These are phyloP conservation scores for Cryptoblepharus egeriae DNA, from an alignment of 2,797 vertebrate genomes.

Conservation along the genomic window DNA sequence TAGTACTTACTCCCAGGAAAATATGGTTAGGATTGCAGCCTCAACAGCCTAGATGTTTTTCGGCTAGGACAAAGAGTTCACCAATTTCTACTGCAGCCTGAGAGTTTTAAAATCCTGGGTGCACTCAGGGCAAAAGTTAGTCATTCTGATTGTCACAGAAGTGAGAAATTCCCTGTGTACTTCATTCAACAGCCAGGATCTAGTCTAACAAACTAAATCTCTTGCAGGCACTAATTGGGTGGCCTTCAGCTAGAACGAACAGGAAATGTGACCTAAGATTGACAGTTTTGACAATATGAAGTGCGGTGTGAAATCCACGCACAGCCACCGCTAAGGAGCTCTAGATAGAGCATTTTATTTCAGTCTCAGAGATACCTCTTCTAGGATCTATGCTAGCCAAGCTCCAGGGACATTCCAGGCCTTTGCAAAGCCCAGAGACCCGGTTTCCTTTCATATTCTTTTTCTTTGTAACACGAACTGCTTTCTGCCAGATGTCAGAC, in stretches of 20 bases:
- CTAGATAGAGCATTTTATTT: slow-evolving; percentile 56
- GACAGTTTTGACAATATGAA: slow-evolving; percentile 43
- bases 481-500: slow-evolving; percentile 67
- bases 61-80: not conserved
- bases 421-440: slow-evolving; percentile 23
- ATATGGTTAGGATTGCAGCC: too few relatives aligned
- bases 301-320: slow-evolving; percentile 42
- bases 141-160: not conserved
- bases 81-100: not conserved
- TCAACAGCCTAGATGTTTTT: too few relatives aligned
- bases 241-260: slow-evolving; percentile 18
- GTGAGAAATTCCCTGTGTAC: not conserved
- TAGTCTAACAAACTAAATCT: slow-evolving; percentile 17
- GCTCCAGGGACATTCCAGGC: slow-evolving; percentile 54
- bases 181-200: slow-evolving; percentile 16
- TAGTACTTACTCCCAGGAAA: too few relatives aligned
- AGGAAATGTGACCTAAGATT: slow-evolving; percentile 13
- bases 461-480: slow-evolving; percentile 44
- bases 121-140: not conserved
- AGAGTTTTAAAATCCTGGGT: not conserved
- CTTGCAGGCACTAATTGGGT: slow-evolving; percentile 15
- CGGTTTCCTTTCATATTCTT: slow-evolving; percentile 53
- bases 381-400: slow-evolving; percentile 46
- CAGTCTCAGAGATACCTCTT: slow-evolving; percentile 3
- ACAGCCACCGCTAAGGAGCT: slow-evolving; percentile 9